Evolutionary conservation across 1,140 invertebrate genomes (phyloP).

Genomic region (Geopemphigus sp.): DNA sequence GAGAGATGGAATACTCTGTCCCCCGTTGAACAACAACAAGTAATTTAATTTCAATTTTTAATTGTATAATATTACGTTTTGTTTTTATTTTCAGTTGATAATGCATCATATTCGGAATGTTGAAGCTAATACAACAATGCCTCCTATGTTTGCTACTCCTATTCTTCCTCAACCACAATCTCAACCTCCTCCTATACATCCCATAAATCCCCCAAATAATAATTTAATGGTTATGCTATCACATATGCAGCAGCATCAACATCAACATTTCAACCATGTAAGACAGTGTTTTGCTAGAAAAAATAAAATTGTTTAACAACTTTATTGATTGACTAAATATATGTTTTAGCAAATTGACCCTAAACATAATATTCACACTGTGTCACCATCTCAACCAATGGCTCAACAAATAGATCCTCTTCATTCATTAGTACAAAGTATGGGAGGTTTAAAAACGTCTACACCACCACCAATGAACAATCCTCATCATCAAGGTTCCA

Average conservation of each 20-base stretch:
- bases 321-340: no score
- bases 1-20: slow-evolving; percentile 64
- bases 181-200: slow-evolving; percentile 47
- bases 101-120: slow-evolving; percentile 60
- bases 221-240: slow-evolving; percentile 51
- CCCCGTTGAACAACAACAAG: slow-evolving; percentile 63
- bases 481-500: slow-evolving; percentile 33
- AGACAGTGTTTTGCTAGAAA: neutral
- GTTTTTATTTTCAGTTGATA: slow-evolving; percentile 55
- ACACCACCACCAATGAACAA: slow-evolving; percentile 20
- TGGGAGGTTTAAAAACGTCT: slow-evolving; percentile 41
- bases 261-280: slow-evolving; percentile 48
- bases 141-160: slow-evolving; percentile 52
- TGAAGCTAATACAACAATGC: slow-evolving; percentile 56
- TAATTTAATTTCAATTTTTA: slow-evolving; percentile 43
- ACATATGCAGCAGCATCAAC: slow-evolving; percentile 53
- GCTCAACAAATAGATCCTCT: slow-evolving; percentile 20
- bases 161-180: slow-evolving; percentile 33
- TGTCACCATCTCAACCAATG: slow-evolving; percentile 29
- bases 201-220: slow-evolving; percentile 50
- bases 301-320: neutral
- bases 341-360: slow-evolving; percentile 38
- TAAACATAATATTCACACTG: slow-evolving; percentile 40
- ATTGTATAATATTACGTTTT: neutral
- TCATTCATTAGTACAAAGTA: slow-evolving; percentile 41